Base-by-base conservation (phyloP, 1,140 invertebrate species). In the Atopsyche davidsoni region DNA sequence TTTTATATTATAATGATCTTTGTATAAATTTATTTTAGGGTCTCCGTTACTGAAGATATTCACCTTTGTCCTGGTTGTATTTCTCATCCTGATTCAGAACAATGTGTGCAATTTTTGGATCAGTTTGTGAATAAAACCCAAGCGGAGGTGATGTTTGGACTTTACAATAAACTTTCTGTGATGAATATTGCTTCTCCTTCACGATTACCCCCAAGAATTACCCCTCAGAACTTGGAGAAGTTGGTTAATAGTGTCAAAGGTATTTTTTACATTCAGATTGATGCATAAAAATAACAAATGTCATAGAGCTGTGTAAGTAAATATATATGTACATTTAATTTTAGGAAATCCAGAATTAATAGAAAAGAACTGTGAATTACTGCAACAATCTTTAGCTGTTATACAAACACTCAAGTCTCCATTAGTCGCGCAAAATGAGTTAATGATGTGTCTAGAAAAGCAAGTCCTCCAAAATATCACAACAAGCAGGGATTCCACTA, bases 81-180 rank as follows among this genome's bases (percentile, higher is more conserved):
- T 2, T 68, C 60, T 46, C 72, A 75, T 42, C 62, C 67, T 0
- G 57, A 67, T 22, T 65, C 68, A 31, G 69, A 73, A 7, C 51
- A 59, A 0, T 73, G 70, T 49, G 35, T 61, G 0, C 66, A 73
- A 53, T 70, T 64, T 3, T 72, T 76, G 22, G 70, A 79, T 52
- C 64, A 78, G 47, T 70, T 81, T 58, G 71, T 81, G 25, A 73
- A 72, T 40, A 76, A 79, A 60, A 76, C 75, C 4, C 78, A 80
- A 60, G 78, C 79, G 51, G 77, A 79, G 36, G 73, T 80, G 13
- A 69, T 80, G 64, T 65, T 76, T 14, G 67, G 69, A 38, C 56
- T 78, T 4, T 78, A 80, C 59, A 75, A 79, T 62, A 77, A 76
- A 58, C 55, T 81, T 6, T 66, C 72, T 1, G 75, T 75, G 63